Evolutionary conservation across 2,113 vertebrate species (phyloP).

Genomic region (Lagenorhynchus albirostris): DNA sequence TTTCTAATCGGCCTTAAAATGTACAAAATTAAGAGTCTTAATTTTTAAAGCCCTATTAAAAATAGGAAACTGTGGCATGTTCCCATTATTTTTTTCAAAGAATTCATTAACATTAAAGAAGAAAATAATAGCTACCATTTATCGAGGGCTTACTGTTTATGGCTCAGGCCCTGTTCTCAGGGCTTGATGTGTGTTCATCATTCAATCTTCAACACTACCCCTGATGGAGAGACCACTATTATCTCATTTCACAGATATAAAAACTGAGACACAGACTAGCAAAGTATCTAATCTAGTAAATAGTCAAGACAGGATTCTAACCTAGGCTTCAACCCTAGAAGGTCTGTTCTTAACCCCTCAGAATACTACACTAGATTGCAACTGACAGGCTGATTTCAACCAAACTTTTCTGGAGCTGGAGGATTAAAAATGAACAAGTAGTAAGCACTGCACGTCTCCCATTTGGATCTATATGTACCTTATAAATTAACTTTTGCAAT

Average conservation of each 20-base stretch:
- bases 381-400: background rate
- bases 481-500: background rate
- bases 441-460: background rate
- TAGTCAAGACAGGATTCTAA: background rate
- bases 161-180: background rate
- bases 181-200: background rate
- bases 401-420: background rate
- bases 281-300: background rate
- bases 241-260: background rate
- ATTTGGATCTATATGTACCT: background rate
- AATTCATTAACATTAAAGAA: background rate
- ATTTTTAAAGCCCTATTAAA: background rate
- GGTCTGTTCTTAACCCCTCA: background rate
- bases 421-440: background rate
- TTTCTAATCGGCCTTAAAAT: background rate
- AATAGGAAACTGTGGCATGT: background rate
- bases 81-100: background rate
- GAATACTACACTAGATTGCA: background rate
- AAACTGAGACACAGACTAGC: background rate
- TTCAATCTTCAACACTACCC: background rate
- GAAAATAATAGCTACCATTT: background rate
- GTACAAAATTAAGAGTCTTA: background rate
- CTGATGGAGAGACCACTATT: no score
- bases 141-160: background rate
- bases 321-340: background rate